These are phyloP conservation scores for Stenurella melanura DNA, from an alignment of 2,888 invertebrate species.

Conservation along the genomic window DNA sequence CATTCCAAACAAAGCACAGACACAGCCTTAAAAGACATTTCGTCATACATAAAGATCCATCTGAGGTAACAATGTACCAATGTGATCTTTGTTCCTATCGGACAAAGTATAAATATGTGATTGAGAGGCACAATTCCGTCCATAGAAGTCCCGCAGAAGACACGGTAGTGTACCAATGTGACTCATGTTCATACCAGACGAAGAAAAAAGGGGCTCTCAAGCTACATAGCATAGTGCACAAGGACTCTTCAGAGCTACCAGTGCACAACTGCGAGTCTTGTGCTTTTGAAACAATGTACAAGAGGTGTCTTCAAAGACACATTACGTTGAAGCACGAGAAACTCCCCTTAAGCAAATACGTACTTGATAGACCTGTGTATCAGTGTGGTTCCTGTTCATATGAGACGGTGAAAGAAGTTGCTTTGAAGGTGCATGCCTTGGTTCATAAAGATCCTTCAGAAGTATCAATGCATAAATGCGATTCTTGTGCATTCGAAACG, in stretches of 20 bases:
- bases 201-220: neutral
- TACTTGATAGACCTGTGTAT: no score
- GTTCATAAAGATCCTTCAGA: no score
- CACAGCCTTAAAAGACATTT: neutral
- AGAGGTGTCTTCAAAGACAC: neutral
- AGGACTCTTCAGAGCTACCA: no score
- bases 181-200: neutral
- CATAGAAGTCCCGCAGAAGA: neutral
- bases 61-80: neutral
- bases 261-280: no score
- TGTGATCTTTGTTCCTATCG: neutral
- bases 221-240: no score
- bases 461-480: no score
- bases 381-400: no score
- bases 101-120: conserved; percentile 7
- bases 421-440: no score
- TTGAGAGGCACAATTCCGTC: neutral
- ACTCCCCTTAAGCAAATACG: neutral
- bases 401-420: no score
- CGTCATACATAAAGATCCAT: neutral
- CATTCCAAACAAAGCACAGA: neutral
- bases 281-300: neutral
- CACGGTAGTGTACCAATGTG: neutral
- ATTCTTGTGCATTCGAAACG: no score
- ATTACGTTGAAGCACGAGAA: neutral